Base-by-base conservation (phyloP, 2,797 vertebrate genomes). In the Aplochiton taeniatus region DNA sequence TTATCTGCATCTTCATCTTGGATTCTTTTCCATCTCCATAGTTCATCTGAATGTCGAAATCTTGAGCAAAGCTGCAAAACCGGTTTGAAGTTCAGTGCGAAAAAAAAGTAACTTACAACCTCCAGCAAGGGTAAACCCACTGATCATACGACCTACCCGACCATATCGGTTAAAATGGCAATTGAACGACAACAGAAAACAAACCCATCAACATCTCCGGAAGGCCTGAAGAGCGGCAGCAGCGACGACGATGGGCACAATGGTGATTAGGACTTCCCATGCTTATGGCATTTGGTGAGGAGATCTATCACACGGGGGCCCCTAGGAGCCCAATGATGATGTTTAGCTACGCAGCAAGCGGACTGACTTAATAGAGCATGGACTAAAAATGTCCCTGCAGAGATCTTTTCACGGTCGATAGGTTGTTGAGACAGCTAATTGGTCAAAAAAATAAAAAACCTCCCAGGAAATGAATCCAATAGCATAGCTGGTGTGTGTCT, bases 381-480 rank as follows among this genome's bases (percentile, higher is more conserved):
- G 79, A 85, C 80, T 79, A 75, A 84, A 84, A 85, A 85, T 78
- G 79, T 83, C 86, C 84, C 85, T 73, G 83, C 78, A 83, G 90
- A 88, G 76, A 89, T 79, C 80, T 74, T 82, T 89, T 85, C 83
- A 81, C 82, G 80, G 81, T 69, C 87, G 78, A 82, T 84, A 83
- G 85, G 81, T 81, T 88, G 75, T 81, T 81, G 70, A 80, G 77
- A 80, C 77, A 81, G 83, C 83, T 90, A 90, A 91, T 90, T 90
- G 88, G 80, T 90, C 84, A 84, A 89, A 88, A 87, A 88, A 83
- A 75, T 87, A 84, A 75, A 83, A 89, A 84, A 86, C 73, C 75
- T 83, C 84, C 87, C 77, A 70, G 79, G 85, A 85, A 83, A 85
- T 68, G 71, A 64, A 84, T 74, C 65, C 69, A 74, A 47, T 80